Percentiles rank a stretch among this genome's conserved stretches.
phyloP scores from a whole-genome alignment of 2,113 vertebrate genomes.

The Pangasianodon hypophthalmus region DNA sequence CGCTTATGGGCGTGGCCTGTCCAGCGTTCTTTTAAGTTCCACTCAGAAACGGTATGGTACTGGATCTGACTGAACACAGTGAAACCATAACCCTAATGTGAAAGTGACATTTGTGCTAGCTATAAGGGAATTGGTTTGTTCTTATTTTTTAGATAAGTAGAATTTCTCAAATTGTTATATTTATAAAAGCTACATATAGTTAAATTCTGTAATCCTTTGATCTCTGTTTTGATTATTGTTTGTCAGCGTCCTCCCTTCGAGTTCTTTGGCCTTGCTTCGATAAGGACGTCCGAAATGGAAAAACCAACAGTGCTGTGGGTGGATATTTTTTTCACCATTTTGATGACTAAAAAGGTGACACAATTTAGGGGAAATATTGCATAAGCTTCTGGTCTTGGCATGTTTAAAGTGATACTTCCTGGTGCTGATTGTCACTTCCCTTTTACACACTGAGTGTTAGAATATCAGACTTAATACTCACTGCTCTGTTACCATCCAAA shows the following conservation, averaged over 20 bases:
- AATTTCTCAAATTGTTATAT: neutral
- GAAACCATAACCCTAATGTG: neutral
- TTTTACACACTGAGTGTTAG: neutral
- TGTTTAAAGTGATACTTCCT: constrained; percentile 35
- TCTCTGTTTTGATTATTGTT: constrained; percentile 46
- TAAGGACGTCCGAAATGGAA: constrained; percentile 49
- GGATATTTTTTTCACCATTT: constrained; percentile 23
- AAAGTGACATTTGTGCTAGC: neutral
- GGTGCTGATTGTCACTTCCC: neutral
- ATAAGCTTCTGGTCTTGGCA: neutral
- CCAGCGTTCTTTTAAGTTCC: neutral
- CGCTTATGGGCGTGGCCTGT: neutral
- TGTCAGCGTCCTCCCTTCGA: constrained; percentile 42
- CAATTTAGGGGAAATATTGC: constrained; percentile 49
- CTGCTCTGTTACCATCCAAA: neutral
- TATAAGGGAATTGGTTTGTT: neutral
- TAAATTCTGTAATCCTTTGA: neutral
- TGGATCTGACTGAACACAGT: neutral
- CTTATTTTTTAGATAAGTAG: neutral
- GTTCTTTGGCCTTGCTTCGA: constrained; percentile 32
- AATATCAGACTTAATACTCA: neutral
- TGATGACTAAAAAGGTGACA: constrained; percentile 25
- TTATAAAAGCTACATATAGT: neutral
- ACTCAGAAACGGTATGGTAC: no score
- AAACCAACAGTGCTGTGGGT: constrained; percentile 42